A percentile compares a stretch with the other conserved stretches of the same genome.
Conservation (phyloP, 2,888 invertebrate genomes). For the Unio pictorum region DNA sequence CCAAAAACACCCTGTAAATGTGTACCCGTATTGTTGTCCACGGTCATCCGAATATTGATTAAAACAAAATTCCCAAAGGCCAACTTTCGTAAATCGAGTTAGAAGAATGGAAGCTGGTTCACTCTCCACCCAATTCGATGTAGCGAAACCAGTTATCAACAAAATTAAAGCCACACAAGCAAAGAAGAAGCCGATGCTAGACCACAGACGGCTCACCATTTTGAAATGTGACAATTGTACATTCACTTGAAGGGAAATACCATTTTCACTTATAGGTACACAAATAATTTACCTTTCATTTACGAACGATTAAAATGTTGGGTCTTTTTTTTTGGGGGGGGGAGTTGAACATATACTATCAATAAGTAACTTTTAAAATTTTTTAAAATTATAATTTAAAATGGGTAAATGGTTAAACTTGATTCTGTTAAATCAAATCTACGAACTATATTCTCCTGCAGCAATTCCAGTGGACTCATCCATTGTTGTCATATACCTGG, state of each 20-base stretch:
- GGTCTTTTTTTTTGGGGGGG: too few species aligned
- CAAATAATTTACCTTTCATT: too few species aligned
- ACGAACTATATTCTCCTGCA: too few species aligned
- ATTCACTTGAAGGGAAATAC: too few species aligned
- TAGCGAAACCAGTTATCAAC: conserved; percentile 23
- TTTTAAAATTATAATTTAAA: too few species aligned
- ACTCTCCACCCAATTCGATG: conserved; percentile 28
- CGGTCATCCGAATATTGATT: conserved; percentile 86
- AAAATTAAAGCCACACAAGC: conserved; percentile 8
- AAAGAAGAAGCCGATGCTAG: conserved; percentile 7
- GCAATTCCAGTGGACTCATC: conserved; percentile 17
- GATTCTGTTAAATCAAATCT: too few species aligned
- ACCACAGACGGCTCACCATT: conserved; percentile 1
- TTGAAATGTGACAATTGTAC: conserved; percentile 3
- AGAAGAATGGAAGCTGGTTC: conserved; percentile 6
- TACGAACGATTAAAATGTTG: too few species aligned
- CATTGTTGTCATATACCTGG: conserved; percentile 32
- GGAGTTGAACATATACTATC: too few species aligned
- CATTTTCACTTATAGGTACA: too few species aligned
- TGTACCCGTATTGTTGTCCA: conserved; percentile 83
- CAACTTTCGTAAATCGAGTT: conserved; percentile 84
- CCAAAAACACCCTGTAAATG: conserved; percentile 97
- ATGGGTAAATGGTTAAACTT: too few species aligned
- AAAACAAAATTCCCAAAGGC: conserved; percentile 95
- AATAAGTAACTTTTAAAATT: too few species aligned